A percentile compares a stretch with the other conserved stretches of the same genome.
Evolutionary conservation across 2,113 vertebrate species (phyloP).

Genomic region (Brachirus orientalis): DNA sequence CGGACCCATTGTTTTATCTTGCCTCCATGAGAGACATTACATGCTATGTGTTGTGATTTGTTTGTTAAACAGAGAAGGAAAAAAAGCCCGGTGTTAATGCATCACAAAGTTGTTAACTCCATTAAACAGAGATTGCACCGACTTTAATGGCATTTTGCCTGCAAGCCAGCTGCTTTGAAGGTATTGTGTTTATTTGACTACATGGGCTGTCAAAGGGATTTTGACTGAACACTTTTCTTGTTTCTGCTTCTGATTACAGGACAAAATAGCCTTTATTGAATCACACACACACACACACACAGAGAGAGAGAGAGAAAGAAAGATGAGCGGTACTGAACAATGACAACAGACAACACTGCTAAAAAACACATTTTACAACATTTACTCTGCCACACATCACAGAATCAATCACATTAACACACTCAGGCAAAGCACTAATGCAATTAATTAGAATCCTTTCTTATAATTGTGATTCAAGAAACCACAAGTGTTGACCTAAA

Average conservation of each 20-base stretch:
- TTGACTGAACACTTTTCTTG: neutral
- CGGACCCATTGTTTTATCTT: conserved; percentile 84
- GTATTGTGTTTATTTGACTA: conserved; percentile 43
- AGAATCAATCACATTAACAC: neutral
- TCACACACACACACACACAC: conserved; percentile 4
- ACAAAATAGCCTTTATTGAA: conserved; percentile 24
- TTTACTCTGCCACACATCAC: neutral
- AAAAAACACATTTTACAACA: conserved; percentile 6
- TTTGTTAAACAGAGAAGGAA: conserved; percentile 53
- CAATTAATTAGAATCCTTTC: neutral
- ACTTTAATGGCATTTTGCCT: conserved; percentile 48
- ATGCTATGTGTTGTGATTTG: conserved; percentile 79
- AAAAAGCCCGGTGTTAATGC: conserved; percentile 62
- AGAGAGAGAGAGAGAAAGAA: too few relatives aligned
- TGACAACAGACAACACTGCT: conserved; percentile 11
- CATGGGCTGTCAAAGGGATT: conserved; percentile 1
- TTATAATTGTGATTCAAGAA: conserved; percentile 12
- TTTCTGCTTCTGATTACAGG: neutral
- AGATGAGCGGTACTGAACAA: conserved; percentile 14
- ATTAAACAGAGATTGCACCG: conserved; percentile 53
- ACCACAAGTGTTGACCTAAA: neutral
- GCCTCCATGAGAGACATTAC: conserved; percentile 74
- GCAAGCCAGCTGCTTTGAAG: conserved; percentile 32
- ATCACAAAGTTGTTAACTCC: conserved; percentile 75
- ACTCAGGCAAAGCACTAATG: conserved; percentile 1